A percentile compares a stretch with the other conserved stretches of the same genome.
phyloP scores from a whole-genome alignment of 2,113 vertebrate genomes.

The Onychostruthus taczanowskii region DNA sequence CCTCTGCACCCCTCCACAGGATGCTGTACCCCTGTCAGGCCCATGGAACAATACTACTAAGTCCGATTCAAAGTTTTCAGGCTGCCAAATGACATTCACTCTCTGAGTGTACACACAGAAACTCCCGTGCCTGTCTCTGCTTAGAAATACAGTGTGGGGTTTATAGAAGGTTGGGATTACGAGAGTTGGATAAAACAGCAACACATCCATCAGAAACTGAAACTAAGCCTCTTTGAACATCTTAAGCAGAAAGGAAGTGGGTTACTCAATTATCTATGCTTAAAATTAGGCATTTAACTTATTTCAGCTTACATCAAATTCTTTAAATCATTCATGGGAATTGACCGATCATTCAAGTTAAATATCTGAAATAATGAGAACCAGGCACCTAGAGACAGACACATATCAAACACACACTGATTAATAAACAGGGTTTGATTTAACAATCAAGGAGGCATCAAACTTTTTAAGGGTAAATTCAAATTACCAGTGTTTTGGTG shows the following conservation, averaged over 20 bases:
- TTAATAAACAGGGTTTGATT: not conserved
- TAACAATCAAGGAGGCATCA: not conserved
- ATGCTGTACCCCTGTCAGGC: not conserved
- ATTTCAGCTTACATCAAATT: slow-evolving; percentile 22
- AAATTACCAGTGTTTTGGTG: not conserved
- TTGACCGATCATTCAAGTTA: not conserved
- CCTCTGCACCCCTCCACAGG: not conserved
- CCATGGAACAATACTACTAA: not conserved
- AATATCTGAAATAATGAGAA: not conserved
- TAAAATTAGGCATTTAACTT: slow-evolving; percentile 50
- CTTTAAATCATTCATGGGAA: slow-evolving; percentile 9
- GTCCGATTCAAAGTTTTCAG: not conserved
- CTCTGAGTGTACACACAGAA: not conserved
- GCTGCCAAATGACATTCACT: not conserved
- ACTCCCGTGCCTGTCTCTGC: not conserved
- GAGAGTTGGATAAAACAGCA: slow-evolving; percentile 6
- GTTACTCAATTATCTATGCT: slow-evolving; percentile 18
- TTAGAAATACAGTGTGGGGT: not conserved
- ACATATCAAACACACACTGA: not conserved
- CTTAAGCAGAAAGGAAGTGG: slow-evolving; percentile 32
- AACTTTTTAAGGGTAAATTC: not conserved
- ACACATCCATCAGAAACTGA: slow-evolving; percentile 38
- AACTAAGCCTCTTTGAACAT: slow-evolving; percentile 41
- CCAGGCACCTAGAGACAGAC: not conserved
- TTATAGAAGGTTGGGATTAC: slow-evolving; percentile 29